Conservation (phyloP, 2,113 vertebrate genomes). For the chimpanzee (Pan troglodytes) region NHGRI_mPanTro3-v2.1_pri NC_072413.2:100556501-100557000, state of each 20-base stretch:
- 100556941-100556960: too few relatives aligned
- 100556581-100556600: neutral
- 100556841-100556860: too few relatives aligned
- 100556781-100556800: too few relatives aligned
- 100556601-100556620: neutral
- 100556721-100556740: neutral
- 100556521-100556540: neutral
- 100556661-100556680: neutral
- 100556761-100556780: too few relatives aligned
- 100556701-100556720: neutral
- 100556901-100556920: too few relatives aligned
- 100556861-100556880: neutral
- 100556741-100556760: too few relatives aligned
- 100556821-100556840: too few relatives aligned
- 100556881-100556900: neutral
- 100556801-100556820: too few relatives aligned
- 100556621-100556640: neutral
- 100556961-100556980: neutral
- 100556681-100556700: neutral
- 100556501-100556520: neutral
- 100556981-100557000: neutral
- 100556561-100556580: neutral
- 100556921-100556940: neutral
- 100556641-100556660: neutral
- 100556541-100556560: slow-evolving; percentile 29